Conservation (phyloP, 2,113 vertebrate species). For the Corydoras sp. region DNA sequence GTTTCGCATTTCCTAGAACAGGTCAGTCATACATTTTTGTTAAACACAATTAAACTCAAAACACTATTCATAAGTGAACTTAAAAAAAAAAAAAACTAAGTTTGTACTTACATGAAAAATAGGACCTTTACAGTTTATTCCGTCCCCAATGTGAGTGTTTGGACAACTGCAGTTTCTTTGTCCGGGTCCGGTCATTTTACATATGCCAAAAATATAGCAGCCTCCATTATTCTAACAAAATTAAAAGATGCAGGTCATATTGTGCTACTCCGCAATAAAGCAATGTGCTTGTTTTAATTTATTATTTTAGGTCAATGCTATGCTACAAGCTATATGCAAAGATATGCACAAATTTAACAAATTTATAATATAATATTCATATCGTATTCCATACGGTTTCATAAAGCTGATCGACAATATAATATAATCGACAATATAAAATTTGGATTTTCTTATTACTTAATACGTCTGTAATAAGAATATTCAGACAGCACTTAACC, state of each 20-base stretch:
- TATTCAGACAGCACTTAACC: too few species aligned
- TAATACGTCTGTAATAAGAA: too few species aligned
- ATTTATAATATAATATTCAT: too few species aligned
- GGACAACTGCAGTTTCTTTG: slow-evolving; percentile 74
- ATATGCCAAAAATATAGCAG: slow-evolving; percentile 72
- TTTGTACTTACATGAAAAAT: slow-evolving; percentile 69
- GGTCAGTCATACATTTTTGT: too few species aligned
- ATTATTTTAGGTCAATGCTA: not conserved
- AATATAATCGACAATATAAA: not conserved
- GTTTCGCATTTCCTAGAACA: too few species aligned
- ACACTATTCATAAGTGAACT: not conserved
- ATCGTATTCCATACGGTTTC: too few species aligned
- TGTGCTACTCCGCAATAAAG: not conserved
- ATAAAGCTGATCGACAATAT: not conserved
- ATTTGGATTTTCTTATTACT: not conserved
- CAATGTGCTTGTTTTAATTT: not conserved
- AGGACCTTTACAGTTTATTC: slow-evolving; percentile 72
- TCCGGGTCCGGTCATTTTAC: slow-evolving; percentile 67
- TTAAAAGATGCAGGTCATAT: not conserved
- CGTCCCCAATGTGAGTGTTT: slow-evolving; percentile 68
- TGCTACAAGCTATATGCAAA: not conserved
- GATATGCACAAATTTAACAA: too few species aligned
- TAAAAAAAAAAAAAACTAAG: not conserved
- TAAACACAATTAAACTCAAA: too few species aligned
- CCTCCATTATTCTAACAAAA: slow-evolving; percentile 77